Evolutionary conservation across 2,888 invertebrate species (phyloP).

Genomic region (Hirtodrosophila alboralis): DNA sequence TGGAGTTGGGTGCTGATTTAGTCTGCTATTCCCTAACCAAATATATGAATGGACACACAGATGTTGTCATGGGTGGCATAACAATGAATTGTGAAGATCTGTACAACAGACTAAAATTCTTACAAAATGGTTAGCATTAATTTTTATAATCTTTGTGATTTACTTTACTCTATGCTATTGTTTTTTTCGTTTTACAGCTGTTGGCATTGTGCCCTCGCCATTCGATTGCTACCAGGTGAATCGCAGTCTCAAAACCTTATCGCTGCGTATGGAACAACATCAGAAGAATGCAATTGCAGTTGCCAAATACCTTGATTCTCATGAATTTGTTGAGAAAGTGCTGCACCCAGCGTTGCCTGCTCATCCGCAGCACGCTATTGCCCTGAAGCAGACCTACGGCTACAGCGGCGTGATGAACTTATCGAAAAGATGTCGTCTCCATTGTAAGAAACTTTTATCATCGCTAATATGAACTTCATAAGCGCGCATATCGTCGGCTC

Average conservation of each 20-base stretch:
- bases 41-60: conserved; percentile 99
- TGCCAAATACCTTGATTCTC: conserved; percentile 92
- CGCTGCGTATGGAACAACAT: conserved; percentile 95
- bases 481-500: no score
- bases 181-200: no score
- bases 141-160: no score
- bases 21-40: conserved; percentile 97
- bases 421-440: no score
- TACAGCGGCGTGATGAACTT: conserved; percentile 94
- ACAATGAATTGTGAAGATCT: conserved; percentile 90
- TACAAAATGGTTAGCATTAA: conserved; percentile 90
- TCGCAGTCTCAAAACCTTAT: conserved; percentile 96
- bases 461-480: no score
- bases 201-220: conserved; percentile 96
- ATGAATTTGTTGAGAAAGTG: conserved; percentile 92
- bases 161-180: no score
- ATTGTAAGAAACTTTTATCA: no score
- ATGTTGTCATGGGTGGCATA: conserved; percentile 97
- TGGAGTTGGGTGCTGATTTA: conserved; percentile 95
- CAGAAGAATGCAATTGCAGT: conserved; percentile 90
- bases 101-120: conserved; percentile 89
- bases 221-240: conserved; percentile 98
- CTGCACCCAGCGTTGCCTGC: conserved; percentile 93
- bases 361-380: conserved; percentile 93
- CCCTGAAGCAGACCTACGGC: conserved; percentile 91